phyloP scores from a whole-genome alignment of 1,140 invertebrate species.

The Homalodisca vitripennis region DNA sequence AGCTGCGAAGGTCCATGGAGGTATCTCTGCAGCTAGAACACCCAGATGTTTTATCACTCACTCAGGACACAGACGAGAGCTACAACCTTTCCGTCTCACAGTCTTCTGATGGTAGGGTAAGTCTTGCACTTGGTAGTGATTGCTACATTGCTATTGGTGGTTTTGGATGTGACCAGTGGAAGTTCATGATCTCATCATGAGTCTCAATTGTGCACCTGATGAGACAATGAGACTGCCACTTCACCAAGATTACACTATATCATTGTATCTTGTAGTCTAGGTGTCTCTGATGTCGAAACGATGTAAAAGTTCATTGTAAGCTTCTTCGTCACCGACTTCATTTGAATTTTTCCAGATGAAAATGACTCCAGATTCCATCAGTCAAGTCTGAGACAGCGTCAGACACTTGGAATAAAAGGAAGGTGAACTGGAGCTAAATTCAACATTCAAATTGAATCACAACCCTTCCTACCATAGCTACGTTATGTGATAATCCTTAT shows the following conservation, averaged over 20 bases:
- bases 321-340: too few species aligned
- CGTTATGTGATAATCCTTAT: too few species aligned
- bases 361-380: too few species aligned
- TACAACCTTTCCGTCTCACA: slow-evolving; percentile 59
- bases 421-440: too few species aligned
- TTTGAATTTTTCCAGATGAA: too few species aligned
- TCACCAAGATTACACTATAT: not conserved
- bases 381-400: too few species aligned
- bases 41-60: slow-evolving; percentile 50
- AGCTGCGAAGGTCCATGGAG: slow-evolving; percentile 33
- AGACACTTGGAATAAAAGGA: too few species aligned
- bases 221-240: not conserved
- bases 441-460: too few species aligned
- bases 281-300: not conserved
- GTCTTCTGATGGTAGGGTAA: slow-evolving; percentile 51
- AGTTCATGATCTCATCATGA: not conserved
- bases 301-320: not conserved
- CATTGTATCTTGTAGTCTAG: not conserved
- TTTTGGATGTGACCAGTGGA: not conserved
- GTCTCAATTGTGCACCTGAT: not conserved
- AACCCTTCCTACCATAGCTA: too few species aligned
- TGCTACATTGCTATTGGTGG: not conserved
- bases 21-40: slow-evolving; percentile 45
- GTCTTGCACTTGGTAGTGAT: not conserved
- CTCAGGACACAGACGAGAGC: slow-evolving; percentile 64